phyloP scores from a whole-genome alignment of 2,888 invertebrate genomes.

The Ypsolopha scabrella region DNA sequence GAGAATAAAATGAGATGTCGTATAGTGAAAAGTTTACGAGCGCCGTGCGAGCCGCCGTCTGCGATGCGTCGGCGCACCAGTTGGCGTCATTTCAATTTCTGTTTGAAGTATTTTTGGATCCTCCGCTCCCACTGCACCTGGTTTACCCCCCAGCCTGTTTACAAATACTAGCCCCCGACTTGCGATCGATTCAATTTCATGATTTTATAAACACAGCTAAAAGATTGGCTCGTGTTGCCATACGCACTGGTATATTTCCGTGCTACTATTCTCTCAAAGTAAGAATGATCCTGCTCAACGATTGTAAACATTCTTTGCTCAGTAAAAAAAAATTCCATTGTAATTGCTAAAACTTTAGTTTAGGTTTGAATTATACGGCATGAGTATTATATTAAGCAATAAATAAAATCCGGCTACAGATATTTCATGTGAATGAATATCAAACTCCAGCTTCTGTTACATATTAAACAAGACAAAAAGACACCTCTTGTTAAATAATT shows the following conservation, averaged over 20 bases:
- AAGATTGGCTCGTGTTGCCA: conserved; percentile 37
- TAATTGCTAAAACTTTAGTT: background rate
- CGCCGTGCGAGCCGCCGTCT: conserved; percentile 31
- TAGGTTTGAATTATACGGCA: background rate
- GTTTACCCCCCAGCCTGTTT: conserved; percentile 45
- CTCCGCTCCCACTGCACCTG: conserved; percentile 42
- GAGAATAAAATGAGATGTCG: conserved; percentile 44
- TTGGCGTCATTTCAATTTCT: conserved; percentile 65
- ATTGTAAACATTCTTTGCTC: background rate
- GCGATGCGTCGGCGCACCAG: conserved; percentile 56
- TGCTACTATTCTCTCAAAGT: background rate
- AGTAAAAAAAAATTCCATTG: no score
- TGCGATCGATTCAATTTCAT: conserved; percentile 57
- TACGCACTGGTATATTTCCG: background rate
- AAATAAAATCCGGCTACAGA: background rate
- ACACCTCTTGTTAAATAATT: background rate
- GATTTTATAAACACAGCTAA: conserved; percentile 61
- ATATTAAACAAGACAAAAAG: background rate
- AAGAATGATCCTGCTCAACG: background rate
- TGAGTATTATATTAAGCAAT: background rate
- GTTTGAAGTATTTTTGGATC: conserved; percentile 63
- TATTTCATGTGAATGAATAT: background rate
- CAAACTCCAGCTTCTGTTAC: background rate
- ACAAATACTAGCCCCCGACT: conserved; percentile 51
- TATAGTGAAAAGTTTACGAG: conserved; percentile 61